Conservation (phyloP, 2,797 vertebrate genomes). For the Spea hammondii region DNA sequence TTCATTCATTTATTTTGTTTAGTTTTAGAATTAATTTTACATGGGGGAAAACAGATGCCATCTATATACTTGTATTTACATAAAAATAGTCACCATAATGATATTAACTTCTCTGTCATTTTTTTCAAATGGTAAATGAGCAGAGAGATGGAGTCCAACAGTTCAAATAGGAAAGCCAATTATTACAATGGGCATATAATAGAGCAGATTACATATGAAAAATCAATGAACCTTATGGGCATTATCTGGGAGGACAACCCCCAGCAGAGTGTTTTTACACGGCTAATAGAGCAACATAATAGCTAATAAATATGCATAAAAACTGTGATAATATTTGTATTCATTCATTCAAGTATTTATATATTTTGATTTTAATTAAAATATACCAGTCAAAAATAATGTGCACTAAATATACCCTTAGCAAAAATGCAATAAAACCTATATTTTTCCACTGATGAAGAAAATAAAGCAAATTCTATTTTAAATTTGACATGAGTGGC, state of each 20-base stretch:
- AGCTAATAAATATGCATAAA: conserved; percentile 10
- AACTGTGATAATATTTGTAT: conserved; percentile 1
- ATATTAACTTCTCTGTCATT: too few relatives aligned
- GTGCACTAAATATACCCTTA: conserved; percentile 24
- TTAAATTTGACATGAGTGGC: conserved; percentile 21
- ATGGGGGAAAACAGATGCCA: too few relatives aligned
- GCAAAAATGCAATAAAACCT: conserved; percentile 20
- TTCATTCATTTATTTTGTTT: too few relatives aligned
- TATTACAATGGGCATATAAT: too few relatives aligned
- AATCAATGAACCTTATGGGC: background rate
- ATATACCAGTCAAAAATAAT: conserved; percentile 39
- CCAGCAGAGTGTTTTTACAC: conserved; percentile 7
- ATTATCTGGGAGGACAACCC: background rate
- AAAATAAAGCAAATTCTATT: background rate
- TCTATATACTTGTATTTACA: too few relatives aligned
- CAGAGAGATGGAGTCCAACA: too few relatives aligned
- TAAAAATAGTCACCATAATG: too few relatives aligned
- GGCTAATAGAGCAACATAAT: conserved; percentile 21
- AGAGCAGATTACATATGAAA: too few relatives aligned
- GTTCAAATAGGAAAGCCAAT: too few relatives aligned
- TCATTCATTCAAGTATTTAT: conserved; percentile 1
- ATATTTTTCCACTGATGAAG: conserved; percentile 11
- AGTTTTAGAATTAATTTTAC: too few relatives aligned
- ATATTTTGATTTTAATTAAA: conserved; percentile 44
- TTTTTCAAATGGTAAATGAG: too few relatives aligned